Evolutionary conservation across 2,797 vertebrate species (phyloP), one percentile per base, ranked within the genome.

Genomic region (Peromyscus melanophrys): DNA sequence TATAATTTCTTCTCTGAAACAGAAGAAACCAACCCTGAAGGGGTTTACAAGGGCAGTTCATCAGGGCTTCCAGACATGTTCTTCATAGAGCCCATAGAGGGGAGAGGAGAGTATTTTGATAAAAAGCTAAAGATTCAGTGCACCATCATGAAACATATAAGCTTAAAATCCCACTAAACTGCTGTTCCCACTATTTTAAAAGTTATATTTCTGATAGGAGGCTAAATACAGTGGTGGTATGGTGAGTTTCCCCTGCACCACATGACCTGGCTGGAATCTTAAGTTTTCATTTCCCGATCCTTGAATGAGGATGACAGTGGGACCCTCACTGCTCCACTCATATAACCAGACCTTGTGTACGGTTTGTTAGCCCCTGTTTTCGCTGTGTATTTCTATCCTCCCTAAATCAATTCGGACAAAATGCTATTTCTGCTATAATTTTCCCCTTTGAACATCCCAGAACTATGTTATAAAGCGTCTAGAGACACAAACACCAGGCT

Each of bases 1-100:
- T 65, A 4, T 65, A 12, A 93, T 88, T 88, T 84, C 63, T 93
- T 91, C 40, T 89, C 65, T 85, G 77, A 55, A 91, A 88, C 37
- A 73, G 69, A 90, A 92, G 57, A 88, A 95, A 75, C 6, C 69
- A 57, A 3, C 4, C 40, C 69, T 25, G 2, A 65, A 43, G 40
- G 46, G 23, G 91, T 61, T 84, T 71, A 75, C n/a, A 12, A 84
- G 14, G 40, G 23, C 49, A 84, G 29, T 17, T 23, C 5, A 17
- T 52, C 43, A 13, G 34, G n/a, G 13, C 82, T 89, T 80, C 57
- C 63, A 61, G 6, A 59, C 49, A 3, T 14, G 52, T 78, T 90
- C 59, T 78, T 78, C 65, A 7, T 40, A 46, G 49, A 57, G 46
- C 34, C 77, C 61, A 16, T 19, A 12, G 61, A 8, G 29, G 7